Percentiles rank a stretch among this genome's conserved stretches.
Conservation (phyloP, 2,113 vertebrate species). For the Ondatra zibethicus region DNA sequence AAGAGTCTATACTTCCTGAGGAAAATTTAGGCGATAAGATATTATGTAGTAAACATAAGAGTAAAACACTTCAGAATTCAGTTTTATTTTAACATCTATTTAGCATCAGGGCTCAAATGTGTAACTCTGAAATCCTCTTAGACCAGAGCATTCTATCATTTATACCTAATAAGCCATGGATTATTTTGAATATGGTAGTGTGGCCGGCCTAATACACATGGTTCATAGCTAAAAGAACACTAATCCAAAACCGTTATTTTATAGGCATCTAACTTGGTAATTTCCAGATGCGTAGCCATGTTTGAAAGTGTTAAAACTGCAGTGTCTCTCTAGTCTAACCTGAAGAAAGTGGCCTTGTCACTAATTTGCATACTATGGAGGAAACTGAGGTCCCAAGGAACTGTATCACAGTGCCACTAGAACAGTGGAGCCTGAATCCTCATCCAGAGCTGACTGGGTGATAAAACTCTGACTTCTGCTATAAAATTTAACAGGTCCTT, state of each 20-base stretch:
- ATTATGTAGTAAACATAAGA: slow-evolving; percentile 5
- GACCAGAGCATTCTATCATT: background rate
- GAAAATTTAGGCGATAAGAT: slow-evolving; percentile 30
- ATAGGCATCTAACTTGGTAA: background rate
- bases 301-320: background rate
- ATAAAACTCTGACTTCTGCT: slow-evolving; percentile 30
- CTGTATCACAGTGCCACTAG: background rate
- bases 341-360: background rate
- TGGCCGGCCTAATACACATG: slow-evolving; percentile 60
- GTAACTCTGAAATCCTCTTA: slow-evolving; percentile 4
- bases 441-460: background rate
- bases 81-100: slow-evolving; percentile 3
- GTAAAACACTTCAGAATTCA: slow-evolving; percentile 17
- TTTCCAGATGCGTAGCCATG: background rate
- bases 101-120: slow-evolving; percentile 6
- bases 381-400: background rate
- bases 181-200: slow-evolving; percentile 76
- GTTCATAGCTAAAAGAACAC: background rate
- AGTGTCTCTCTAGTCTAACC: background rate
- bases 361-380: background rate
- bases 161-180: slow-evolving; percentile 72
- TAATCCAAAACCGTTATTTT: slow-evolving; percentile 16
- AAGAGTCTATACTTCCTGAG: background rate
- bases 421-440: background rate
- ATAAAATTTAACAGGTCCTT: background rate